These are phyloP conservation scores for Oreochromis aureus DNA, from an alignment of 2,113 vertebrate species.

Conservation along the genomic window DNA sequence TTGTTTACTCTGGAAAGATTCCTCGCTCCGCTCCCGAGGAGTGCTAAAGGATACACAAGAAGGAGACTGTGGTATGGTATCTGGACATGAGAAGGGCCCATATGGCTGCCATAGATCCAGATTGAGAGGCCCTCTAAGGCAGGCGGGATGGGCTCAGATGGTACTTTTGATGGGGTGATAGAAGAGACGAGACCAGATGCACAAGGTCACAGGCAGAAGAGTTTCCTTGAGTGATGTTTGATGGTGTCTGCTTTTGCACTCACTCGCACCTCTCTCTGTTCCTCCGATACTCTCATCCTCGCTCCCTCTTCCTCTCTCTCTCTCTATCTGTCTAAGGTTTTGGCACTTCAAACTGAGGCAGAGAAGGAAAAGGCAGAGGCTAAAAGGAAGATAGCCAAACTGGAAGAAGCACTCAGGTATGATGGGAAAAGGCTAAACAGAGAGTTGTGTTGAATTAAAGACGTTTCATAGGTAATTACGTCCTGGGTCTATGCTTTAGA, in stretches of 20 bases:
- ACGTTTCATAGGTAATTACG: background rate
- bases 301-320: background rate
- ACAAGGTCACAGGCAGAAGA: slow-evolving; percentile 30
- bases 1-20: slow-evolving; percentile 1
- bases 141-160: slow-evolving; percentile 11
- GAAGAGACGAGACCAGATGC: slow-evolving; percentile 38
- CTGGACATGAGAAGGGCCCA: slow-evolving; percentile 36
- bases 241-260: slow-evolving; percentile 35
- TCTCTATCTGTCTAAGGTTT: slow-evolving; percentile 46
- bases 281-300: background rate
- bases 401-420: slow-evolving; percentile 73
- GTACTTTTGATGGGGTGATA: slow-evolving; percentile 50
- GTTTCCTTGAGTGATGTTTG: slow-evolving; percentile 47
- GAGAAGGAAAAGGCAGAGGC: slow-evolving; percentile 64
- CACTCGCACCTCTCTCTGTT: background rate
- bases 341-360: slow-evolving; percentile 55
- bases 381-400: slow-evolving; percentile 60
- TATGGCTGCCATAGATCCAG: slow-evolving; percentile 40
- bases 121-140: slow-evolving; percentile 22
- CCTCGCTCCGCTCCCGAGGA: background rate
- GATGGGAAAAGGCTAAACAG: background rate
- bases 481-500: background rate
- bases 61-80: slow-evolving; percentile 10
- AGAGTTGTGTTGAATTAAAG: background rate
- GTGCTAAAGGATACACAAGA: slow-evolving; percentile 9